Conservation (phyloP, 2,888 invertebrate genomes). For the Polietes domitor region DNA sequence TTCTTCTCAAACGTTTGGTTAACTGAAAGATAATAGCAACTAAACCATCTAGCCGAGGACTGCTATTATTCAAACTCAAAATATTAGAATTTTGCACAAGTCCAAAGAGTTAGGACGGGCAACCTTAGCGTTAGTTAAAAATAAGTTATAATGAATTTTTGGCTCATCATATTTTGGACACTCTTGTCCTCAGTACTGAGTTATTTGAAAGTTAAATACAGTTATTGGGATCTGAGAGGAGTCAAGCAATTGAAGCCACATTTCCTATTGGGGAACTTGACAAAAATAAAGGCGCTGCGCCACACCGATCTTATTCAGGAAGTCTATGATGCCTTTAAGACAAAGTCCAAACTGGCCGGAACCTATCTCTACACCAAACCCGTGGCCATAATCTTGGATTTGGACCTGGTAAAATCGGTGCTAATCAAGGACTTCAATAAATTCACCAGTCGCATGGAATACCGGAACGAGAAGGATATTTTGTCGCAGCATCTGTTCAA, state of each 20-base stretch:
- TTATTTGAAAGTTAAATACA: slow-evolving; percentile 69
- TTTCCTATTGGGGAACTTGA: slow-evolving; percentile 71
- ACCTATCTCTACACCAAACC: slow-evolving; percentile 73
- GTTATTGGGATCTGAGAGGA: slow-evolving; percentile 72
- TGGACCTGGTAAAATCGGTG: slow-evolving; percentile 77
- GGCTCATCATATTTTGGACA: slow-evolving; percentile 65
- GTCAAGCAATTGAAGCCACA: slow-evolving; percentile 71
- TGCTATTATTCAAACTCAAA: too few species aligned
- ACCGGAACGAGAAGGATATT: slow-evolving; percentile 72
- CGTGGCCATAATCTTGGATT: slow-evolving; percentile 71
- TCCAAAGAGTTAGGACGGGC: too few species aligned
- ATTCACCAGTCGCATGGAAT: slow-evolving; percentile 77
- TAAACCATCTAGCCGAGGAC: too few species aligned
- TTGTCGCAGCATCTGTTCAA: slow-evolving; percentile 76
- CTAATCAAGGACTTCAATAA: slow-evolving; percentile 79
- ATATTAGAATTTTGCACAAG: too few species aligned
- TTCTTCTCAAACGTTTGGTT: too few species aligned
- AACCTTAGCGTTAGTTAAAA: too few species aligned
- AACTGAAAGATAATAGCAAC: too few species aligned
- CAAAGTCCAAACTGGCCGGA: slow-evolving; percentile 70
- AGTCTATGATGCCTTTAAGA: slow-evolving; percentile 72
- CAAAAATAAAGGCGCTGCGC: slow-evolving; percentile 68
- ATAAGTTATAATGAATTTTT: slow-evolving; percentile 67
- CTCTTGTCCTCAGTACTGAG: slow-evolving; percentile 67
- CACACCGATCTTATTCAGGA: slow-evolving; percentile 70